Evolutionary conservation across 2,797 vertebrate genomes (phyloP).

Genomic region (Tiaroga cobitis): DNA sequence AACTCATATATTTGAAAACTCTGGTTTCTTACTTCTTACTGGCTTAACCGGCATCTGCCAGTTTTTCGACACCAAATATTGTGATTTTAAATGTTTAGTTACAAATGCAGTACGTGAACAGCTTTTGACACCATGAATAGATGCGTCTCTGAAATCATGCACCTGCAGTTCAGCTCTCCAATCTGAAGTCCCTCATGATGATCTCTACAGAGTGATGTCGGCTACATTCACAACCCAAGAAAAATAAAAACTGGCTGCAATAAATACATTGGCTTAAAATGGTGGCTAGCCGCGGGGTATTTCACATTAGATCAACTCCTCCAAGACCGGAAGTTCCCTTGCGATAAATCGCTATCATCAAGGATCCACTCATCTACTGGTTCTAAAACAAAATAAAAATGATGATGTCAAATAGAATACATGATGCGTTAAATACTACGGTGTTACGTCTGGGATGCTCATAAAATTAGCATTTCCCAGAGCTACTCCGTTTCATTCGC

Average conservation of each 20-base stretch:
- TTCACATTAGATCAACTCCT: slow-evolving; percentile 62
- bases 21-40: slow-evolving; percentile 52
- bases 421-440: slow-evolving; percentile 65
- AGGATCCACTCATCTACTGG: slow-evolving; percentile 29
- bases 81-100: slow-evolving; percentile 9
- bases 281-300: slow-evolving; percentile 62
- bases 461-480: slow-evolving; percentile 72
- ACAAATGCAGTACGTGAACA: slow-evolving; percentile 51
- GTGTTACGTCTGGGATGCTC: slow-evolving; percentile 66
- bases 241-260: slow-evolving; percentile 67
- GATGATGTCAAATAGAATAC: slow-evolving; percentile 61
- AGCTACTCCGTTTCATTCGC: slow-evolving; percentile 70
- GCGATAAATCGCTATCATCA: slow-evolving; percentile 5
- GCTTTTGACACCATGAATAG: slow-evolving; percentile 49
- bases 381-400: slow-evolving; percentile 57
- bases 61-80: slow-evolving; percentile 31
- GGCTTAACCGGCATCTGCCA: slow-evolving; percentile 43
- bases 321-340: slow-evolving; percentile 61
- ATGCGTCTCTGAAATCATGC: slow-evolving; percentile 68
- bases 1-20: slow-evolving; percentile 53
- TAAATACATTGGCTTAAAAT: slow-evolving; percentile 76
- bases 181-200: slow-evolving; percentile 72
- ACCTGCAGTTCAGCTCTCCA: slow-evolving; percentile 73
- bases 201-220: slow-evolving; percentile 67
- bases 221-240: slow-evolving; percentile 78